Percentiles rank a stretch among this genome's conserved stretches.
phyloP scores from a whole-genome alignment of 2,888 invertebrate species.

The Saturnia japonica region DNA sequence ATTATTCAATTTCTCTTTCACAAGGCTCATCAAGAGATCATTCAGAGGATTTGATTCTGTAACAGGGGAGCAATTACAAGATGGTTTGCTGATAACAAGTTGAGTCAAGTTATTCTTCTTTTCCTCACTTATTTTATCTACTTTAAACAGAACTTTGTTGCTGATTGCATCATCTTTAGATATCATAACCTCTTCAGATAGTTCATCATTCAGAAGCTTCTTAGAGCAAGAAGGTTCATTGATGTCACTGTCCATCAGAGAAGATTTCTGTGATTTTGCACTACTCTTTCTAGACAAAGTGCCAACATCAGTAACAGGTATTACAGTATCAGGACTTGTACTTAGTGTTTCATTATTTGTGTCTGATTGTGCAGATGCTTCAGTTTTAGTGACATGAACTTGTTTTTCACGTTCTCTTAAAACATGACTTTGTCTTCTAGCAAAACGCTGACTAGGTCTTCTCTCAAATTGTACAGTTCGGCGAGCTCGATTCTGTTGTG shows the following conservation, averaged over 20 bases:
- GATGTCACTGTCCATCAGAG: constrained; percentile 59
- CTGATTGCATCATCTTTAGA: constrained; percentile 77
- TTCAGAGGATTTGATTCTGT: constrained; percentile 74
- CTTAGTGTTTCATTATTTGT: constrained; percentile 54
- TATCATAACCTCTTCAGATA: constrained; percentile 60
- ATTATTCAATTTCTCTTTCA: constrained; percentile 81
- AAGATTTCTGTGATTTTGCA: constrained; percentile 81
- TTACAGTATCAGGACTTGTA: constrained; percentile 54
- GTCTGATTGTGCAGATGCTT: constrained; percentile 52
- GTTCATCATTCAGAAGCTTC: constrained; percentile 66
- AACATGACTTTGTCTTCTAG: constrained; percentile 94
- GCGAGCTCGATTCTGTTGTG: constrained; percentile 93
- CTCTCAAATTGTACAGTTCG: constrained; percentile 98
- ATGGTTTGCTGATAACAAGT: constrained; percentile 67
- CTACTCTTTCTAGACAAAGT: constrained; percentile 79
- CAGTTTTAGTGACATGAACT: constrained; percentile 55
- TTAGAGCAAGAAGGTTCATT: constrained; percentile 63
- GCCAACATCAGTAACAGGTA: constrained; percentile 41
- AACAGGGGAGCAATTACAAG: constrained; percentile 75
- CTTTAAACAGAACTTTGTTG: constrained; percentile 73
- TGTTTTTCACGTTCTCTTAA: constrained; percentile 89
- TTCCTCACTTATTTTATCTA: constrained; percentile 65
- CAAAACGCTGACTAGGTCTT: constrained; percentile 97
- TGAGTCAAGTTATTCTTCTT: constrained; percentile 73
- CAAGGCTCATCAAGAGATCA: constrained; percentile 76